Evolutionary conservation across 1,140 invertebrate species (phyloP).

Genomic region (Macrosteles quadrilineatus): DNA sequence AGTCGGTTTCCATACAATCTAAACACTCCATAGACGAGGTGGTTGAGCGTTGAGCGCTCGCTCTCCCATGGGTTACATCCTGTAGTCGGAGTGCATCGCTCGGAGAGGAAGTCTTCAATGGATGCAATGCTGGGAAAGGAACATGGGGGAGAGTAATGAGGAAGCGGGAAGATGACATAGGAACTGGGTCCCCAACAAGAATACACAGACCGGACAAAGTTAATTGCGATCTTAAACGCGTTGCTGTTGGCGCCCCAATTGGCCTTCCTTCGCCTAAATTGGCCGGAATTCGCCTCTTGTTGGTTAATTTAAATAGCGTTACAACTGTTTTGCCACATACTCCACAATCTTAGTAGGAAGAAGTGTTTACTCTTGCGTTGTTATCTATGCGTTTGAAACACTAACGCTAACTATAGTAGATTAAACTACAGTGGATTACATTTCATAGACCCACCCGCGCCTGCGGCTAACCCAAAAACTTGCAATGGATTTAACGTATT

Average conservation of each 20-base stretch:
- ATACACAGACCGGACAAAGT: constrained; percentile 20
- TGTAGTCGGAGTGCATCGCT: background rate
- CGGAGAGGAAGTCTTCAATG: constrained; percentile 25
- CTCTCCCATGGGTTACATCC: background rate
- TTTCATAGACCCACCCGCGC: no score
- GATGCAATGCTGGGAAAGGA: constrained; percentile 21
- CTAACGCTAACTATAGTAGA: no score
- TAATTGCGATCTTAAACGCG: constrained; percentile 30
- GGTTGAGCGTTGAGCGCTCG: no score
- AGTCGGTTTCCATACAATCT: no score
- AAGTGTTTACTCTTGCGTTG: no score
- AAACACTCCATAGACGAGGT: no score
- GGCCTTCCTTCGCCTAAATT: constrained; percentile 18
- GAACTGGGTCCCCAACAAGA: constrained; percentile 21
- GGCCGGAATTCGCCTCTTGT: constrained; percentile 20
- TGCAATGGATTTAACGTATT: no score
- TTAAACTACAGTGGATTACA: no score
- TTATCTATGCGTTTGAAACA: no score
- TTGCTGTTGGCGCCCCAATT: constrained; percentile 16
- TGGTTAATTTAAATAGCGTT: constrained; percentile 18
- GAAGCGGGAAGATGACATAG: constrained; percentile 27
- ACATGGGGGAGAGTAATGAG: constrained; percentile 21
- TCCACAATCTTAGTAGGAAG: no score
- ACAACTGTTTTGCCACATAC: no score
- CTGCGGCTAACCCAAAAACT: no score